A percentile compares a stretch with the other conserved stretches of the same genome.
phyloP scores from a whole-genome alignment of 2,797 vertebrate species.

The Poliocrania exsul region DNA sequence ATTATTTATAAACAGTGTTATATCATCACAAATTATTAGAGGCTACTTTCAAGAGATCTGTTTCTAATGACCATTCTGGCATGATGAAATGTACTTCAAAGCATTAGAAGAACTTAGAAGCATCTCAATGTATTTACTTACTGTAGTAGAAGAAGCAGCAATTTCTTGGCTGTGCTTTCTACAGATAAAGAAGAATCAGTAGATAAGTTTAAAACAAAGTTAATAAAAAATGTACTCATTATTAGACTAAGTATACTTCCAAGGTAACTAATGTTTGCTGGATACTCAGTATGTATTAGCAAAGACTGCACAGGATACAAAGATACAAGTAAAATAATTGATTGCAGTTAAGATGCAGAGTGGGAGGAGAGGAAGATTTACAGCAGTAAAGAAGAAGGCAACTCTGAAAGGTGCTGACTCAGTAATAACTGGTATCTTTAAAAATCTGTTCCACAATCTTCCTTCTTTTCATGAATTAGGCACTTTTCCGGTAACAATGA shows the following conservation, averaged over 20 bases:
- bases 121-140: slow-evolving; percentile 65
- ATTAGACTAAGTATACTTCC: neutral
- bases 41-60: neutral
- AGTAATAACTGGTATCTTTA: neutral
- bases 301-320: neutral
- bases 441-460: neutral
- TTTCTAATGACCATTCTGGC: neutral
- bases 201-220: neutral
- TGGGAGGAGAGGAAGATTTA: neutral
- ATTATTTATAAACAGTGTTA: neutral
- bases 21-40: neutral
- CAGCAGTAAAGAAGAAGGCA: neutral
- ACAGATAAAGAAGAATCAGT: slow-evolving; percentile 38
- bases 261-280: neutral
- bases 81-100: neutral
- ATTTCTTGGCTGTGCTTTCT: slow-evolving; percentile 81
- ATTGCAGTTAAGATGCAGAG: neutral
- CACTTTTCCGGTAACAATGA: neutral
- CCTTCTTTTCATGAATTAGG: neutral
- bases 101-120: neutral
- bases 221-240: neutral
- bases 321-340: neutral
- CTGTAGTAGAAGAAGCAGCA: slow-evolving; percentile 67
- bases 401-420: neutral
- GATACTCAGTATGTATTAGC: neutral